A percentile compares a stretch with the other conserved stretches of the same genome.
Conservation (phyloP, 1,140 invertebrate species). For the Trialeurodes vaporariorum region DNA sequence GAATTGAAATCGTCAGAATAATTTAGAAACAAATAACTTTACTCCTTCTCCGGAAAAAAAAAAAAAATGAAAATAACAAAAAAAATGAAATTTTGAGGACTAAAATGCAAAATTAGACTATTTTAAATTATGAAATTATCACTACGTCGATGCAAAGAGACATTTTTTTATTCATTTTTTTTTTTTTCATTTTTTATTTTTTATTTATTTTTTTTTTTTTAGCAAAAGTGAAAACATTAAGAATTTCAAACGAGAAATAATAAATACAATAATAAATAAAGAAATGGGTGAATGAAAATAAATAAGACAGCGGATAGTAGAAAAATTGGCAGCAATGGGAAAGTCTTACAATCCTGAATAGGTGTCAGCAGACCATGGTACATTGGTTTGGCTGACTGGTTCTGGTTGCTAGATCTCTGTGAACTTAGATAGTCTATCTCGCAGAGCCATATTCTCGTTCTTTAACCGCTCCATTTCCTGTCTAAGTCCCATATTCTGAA, state of each 20-base stretch:
- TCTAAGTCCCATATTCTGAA: conserved; percentile 69
- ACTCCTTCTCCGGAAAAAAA: no score
- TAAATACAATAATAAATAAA: neutral
- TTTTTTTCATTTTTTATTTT: no score
- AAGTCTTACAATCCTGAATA: neutral
- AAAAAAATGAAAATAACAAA: no score
- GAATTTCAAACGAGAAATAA: neutral
- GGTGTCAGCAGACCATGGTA: neutral
- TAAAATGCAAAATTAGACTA: no score
- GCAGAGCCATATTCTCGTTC: conserved; percentile 79
- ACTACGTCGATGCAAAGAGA: no score
- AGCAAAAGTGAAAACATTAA: no score
- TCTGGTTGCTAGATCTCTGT: conserved; percentile 39
- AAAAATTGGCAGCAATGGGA: neutral
- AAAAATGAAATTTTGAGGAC: no score
- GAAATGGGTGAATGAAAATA: neutral
- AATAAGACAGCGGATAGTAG: neutral
- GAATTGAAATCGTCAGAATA: no score
- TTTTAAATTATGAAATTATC: no score
- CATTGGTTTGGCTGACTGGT: neutral
- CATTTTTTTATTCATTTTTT: no score
- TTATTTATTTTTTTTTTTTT: no score
- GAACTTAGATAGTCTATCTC: conserved; percentile 74
- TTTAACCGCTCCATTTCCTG: conserved; percentile 77
- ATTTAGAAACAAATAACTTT: no score